A percentile compares a stretch with the other conserved stretches of the same genome.
phyloP scores from a whole-genome alignment of 1,140 invertebrate species.

The Caenorhabditis inopinata region DNA sequence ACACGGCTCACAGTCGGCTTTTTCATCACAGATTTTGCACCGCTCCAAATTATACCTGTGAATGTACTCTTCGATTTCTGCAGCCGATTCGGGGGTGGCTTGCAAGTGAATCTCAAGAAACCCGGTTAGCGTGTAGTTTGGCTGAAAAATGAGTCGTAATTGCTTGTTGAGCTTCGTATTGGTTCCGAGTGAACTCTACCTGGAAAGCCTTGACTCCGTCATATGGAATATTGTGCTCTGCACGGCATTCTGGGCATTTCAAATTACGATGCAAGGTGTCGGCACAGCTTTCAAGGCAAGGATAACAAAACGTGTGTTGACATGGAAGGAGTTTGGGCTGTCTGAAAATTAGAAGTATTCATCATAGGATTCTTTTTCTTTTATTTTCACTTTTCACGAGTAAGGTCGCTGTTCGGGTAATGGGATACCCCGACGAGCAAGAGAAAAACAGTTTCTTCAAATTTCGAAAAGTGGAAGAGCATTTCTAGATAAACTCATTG shows the following conservation, averaged over 20 bases:
- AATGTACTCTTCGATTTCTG: slow-evolving; percentile 63
- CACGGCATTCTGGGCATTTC: slow-evolving; percentile 97
- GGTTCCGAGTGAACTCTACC: not conserved
- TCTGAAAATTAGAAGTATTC: too few relatives aligned
- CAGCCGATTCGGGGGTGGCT: slow-evolving; percentile 84
- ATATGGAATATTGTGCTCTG: slow-evolving; percentile 93
- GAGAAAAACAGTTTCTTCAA: too few relatives aligned
- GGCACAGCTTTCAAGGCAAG: slow-evolving; percentile 91
- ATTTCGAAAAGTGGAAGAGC: too few relatives aligned
- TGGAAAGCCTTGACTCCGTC: slow-evolving; percentile 81
- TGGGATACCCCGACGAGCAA: too few relatives aligned
- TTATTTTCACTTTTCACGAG: too few relatives aligned
- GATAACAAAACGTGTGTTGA: slow-evolving; percentile 98
- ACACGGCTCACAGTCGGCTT: slow-evolving; percentile 83
- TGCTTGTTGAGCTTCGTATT: not conserved
- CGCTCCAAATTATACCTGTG: slow-evolving; percentile 65
- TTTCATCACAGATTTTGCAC: slow-evolving; percentile 79
- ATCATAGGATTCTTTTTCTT: too few relatives aligned
- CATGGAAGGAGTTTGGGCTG: slow-evolving; percentile 97
- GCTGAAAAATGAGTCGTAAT: slow-evolving; percentile 73
- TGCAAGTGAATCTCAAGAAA: slow-evolving; percentile 92
- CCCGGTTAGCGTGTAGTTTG: slow-evolving; percentile 89
- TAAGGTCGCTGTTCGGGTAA: too few relatives aligned
- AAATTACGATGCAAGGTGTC: slow-evolving; percentile 89
- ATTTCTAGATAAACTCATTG: too few relatives aligned